Base-by-base conservation (phyloP, 2,113 vertebrate species). In the Microtus oregoni region DNA sequence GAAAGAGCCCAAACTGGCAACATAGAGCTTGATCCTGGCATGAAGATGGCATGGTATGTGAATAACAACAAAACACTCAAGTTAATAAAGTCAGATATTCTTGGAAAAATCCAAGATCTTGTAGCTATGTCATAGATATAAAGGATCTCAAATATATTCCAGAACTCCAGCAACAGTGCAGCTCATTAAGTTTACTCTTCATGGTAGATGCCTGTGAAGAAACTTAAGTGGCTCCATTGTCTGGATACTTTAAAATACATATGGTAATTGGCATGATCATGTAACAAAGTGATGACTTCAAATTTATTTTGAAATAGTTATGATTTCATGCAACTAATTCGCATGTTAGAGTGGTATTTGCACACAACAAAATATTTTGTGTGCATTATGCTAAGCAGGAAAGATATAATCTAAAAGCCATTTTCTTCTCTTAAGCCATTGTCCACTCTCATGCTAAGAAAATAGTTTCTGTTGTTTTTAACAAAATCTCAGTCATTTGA, bases 281-380 rank as follows among this genome's bases (percentile, higher is more conserved):
- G 89, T 44, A 75, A 68, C 24, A 86, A 89, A 96, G 4, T 89
- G 47, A 32, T 94, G 86, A 87, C 19, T 83, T 41, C 41, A 90
- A 58, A 88, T 87, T 96, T 93, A 93, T 90, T 89, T 93, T 86
- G 17, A 92, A 92, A 73, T 65, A 73, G 52, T 86, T 92, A 32
- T 41, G 58, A 73, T 78, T 76, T 68, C 81, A 63, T 89, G 68
- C 13, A 72, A 11, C 19, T 44, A 85, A 76, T 65, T 94, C 41
- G 86, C 41, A 19, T 65, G 41, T 83, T 95, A 73, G 19, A 81
- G n/a, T 19, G 68, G 0, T 83, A 78, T 90, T 96, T 79, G 41
- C 81, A 88, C 77, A 70, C 38, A 90, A 41, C 15, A 85, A 65
- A 77, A 83, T 47, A 13, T 30, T 68, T 50, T 94, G n/a, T 89